Percentiles rank a stretch among this genome's conserved stretches.
phyloP scores from a whole-genome alignment of 1,140 invertebrate species.

The Bombus pascuorum region DNA sequence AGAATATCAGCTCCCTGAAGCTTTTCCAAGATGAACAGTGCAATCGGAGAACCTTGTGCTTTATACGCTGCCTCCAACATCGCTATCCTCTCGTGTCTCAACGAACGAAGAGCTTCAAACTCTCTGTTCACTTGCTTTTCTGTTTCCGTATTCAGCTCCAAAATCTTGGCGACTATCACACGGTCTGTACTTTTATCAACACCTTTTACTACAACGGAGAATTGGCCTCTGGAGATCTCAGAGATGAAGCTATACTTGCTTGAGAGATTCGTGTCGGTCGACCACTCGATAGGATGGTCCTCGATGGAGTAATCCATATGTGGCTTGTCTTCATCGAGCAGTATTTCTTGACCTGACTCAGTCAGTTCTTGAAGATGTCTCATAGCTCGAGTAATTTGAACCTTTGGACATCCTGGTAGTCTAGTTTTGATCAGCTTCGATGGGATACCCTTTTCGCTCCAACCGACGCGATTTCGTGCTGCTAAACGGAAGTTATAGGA shows the following conservation, averaged over 20 bases:
- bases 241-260: slow-evolving; percentile 92
- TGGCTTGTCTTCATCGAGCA: slow-evolving; percentile 85
- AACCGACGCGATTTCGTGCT: slow-evolving; percentile 96
- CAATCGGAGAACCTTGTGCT: slow-evolving; percentile 85
- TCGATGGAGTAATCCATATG: slow-evolving; percentile 90
- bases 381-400: slow-evolving; percentile 91
- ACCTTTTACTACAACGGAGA: slow-evolving; percentile 93
- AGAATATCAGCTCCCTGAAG: slow-evolving; percentile 95
- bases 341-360: slow-evolving; percentile 88
- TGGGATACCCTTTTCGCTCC: slow-evolving; percentile 91
- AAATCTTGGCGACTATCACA: slow-evolving; percentile 90
- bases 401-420: slow-evolving; percentile 85
- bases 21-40: slow-evolving; percentile 92
- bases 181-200: slow-evolving; percentile 88
- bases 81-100: slow-evolving; percentile 94
- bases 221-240: slow-evolving; percentile 91
- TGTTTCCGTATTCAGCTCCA: slow-evolving; percentile 87
- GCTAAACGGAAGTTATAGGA: slow-evolving; percentile 95
- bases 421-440: slow-evolving; percentile 88
- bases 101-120: slow-evolving; percentile 90
- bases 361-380: slow-evolving; percentile 92
- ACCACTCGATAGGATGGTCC: slow-evolving; percentile 88
- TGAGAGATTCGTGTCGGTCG: slow-evolving; percentile 85
- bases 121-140: slow-evolving; percentile 88
- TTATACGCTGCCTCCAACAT: slow-evolving; percentile 89